These are phyloP conservation scores for Oligia fasciuncula DNA, from an alignment of 2,888 invertebrate genomes.

Conservation along the genomic window DNA sequence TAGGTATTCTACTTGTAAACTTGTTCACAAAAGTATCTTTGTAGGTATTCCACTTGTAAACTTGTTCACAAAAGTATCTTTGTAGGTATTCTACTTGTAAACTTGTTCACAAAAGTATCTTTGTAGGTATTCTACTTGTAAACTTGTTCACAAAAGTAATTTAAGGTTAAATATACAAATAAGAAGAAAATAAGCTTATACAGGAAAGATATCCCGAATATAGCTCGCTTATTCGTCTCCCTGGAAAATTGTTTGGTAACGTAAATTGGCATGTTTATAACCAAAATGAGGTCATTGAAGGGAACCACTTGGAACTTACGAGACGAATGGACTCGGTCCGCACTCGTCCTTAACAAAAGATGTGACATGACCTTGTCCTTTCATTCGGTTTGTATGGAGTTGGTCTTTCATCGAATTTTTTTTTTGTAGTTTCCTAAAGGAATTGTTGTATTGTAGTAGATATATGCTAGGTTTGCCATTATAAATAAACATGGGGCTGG, in stretches of 20 bases:
- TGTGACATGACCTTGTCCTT: slow-evolving; percentile 11
- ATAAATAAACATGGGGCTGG: slow-evolving; percentile 6
- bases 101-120: slow-evolving; percentile 10
- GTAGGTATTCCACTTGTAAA: slow-evolving; percentile 13
- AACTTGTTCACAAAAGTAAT: slow-evolving; percentile 39
- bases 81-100: slow-evolving; percentile 4
- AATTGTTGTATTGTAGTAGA: slow-evolving; percentile 3
- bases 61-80: background rate
- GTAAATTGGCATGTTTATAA: slow-evolving; percentile 44
- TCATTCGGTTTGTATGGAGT: slow-evolving; percentile 20
- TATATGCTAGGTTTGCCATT: background rate
- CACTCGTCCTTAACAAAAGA: slow-evolving; percentile 7
- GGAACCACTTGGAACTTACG: slow-evolving; percentile 3
- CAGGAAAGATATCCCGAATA: slow-evolving; percentile 27
- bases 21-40: slow-evolving; percentile 29
- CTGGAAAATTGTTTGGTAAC: slow-evolving; percentile 39
- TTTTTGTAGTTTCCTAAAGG: background rate
- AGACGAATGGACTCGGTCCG: background rate
- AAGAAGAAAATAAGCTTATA: slow-evolving; percentile 42
- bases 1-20: slow-evolving; percentile 15
- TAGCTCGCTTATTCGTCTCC: slow-evolving; percentile 22
- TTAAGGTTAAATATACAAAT: slow-evolving; percentile 33
- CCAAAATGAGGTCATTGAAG: slow-evolving; percentile 32
- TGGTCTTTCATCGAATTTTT: slow-evolving; percentile 3
- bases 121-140: background rate